Base-by-base conservation (phyloP, 2,888 invertebrate genomes). In the Ichneumoninae sp. region DNA sequence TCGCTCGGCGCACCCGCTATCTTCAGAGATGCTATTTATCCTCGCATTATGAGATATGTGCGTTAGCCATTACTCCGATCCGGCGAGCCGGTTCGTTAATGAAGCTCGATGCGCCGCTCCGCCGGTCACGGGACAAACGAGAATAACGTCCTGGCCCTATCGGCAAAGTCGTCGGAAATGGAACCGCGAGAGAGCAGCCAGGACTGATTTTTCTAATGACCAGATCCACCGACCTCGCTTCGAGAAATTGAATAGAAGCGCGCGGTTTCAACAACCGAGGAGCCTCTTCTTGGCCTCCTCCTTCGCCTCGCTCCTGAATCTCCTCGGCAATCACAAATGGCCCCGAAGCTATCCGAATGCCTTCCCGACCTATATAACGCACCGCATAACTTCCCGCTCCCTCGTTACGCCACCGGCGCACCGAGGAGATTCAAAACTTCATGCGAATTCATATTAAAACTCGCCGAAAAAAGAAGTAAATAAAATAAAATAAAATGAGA, bases 71-170 rank as follows among this genome's bases (percentile, higher is more conserved):
- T 57, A 40, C 71, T 54, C 13, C 19, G 54, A 54, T 22, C 54
- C 19, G 26, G 5, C 0, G 13, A 47, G 47, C 13, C 3, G 0
- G 40, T 63, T 22, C 54, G 77, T 69, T 78, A 78, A 68, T 68
- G 74, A 74, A 63, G 60, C 73, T 66, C 50, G 63, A 60, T 63
- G 52, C 52, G 60, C 69, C 54, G 47, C 54, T 71, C 30, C 47
- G 30, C 16, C 33, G n/a, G 52, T 5, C 33, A 36, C 47, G 22
- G 65, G 54, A 65, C 50, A 33, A 22, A 57, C 26, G 50, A 26
- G 71, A 71, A n/a, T 33, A 57, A 36, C 33, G 19, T 16, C 16
- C 69, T 19, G 19, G 30, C 30, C 3, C 5, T 5, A 0, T 30
- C 30, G 30, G 30, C 3, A 30, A 30, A 30, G 30, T 30, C 30